Base-by-base conservation (phyloP, 2,113 vertebrate species). In the Microcebus griseorufus region DNA sequence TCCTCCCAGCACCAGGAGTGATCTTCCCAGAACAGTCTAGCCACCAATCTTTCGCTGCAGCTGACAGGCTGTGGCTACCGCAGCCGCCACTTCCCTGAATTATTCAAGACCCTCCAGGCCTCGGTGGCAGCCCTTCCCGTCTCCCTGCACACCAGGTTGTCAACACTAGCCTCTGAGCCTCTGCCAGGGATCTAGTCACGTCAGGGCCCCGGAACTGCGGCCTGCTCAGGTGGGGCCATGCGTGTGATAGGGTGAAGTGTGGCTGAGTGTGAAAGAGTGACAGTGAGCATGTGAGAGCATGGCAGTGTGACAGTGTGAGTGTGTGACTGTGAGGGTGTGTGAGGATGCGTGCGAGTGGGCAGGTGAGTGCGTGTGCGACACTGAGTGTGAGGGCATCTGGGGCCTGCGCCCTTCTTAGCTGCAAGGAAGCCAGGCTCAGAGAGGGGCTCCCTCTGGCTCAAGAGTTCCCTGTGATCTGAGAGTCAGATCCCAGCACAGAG, bases 41-140 rank as follows among this genome's bases (percentile, higher is more conserved):
- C 73, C 88, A 96, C 91, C 51, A 48, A 80, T 75, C 42, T 94
- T 95, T 97, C 69, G 81, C 89, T 93, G 98, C 97, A 98, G 98
- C 98, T 98, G 97, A 91, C 98, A 98, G 99, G 98, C 98, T 98
- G 98, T 97, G 97, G 98, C 98, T 98, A 98, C 99, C 99, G 98
- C 98, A 98, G 98, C 98, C 98, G 98, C 83, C 51, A 98, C 98
- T 98, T 98, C 98, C 98, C 98, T 99, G 99, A 99, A 99, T 99
- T 98, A 99, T 98, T 97, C 94, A 97, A 97, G 98, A 98, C 98
- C 98, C 99, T 98, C 97, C 98, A 98, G 98, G 99, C 98, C 98
- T 98, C 98, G 96, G 95, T 96, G 97, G 95, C 72, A 88, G 69
- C 95, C 91, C 84, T 85, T 95, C 62, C 80, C 88, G 92, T 98